Evolutionary conservation across 2,888 invertebrate species (phyloP), one percentile per base, ranked within the genome.

Genomic region (Lomographa bimaculata): DNA sequence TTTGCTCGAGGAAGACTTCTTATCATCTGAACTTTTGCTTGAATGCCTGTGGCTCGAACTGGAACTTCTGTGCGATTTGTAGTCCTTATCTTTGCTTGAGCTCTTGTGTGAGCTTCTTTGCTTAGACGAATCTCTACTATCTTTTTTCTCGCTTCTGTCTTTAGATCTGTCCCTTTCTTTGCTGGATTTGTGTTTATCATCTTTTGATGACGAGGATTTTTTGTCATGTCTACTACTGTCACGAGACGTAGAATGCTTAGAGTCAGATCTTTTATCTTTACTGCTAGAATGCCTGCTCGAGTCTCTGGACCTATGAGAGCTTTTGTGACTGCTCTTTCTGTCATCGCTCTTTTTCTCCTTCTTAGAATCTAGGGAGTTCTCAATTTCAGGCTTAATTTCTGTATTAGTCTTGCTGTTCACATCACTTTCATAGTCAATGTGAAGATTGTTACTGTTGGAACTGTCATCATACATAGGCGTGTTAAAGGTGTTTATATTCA

Each of bases 391-490:
- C 57, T 86, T 89, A 12, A 54, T 53, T 41, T 84, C 86, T 7
- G 54, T 61, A 46, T 78, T 80, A n/a, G 62, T 69, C 60, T 90
- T 90, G 51, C 86, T 89, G 32, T 89, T 89, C 1, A 73, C 77
- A 50, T 89, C 89, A 58, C 85, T 89, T 63, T 89, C 89, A 30
- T 89, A 87, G 59, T 89, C 87, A 37, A 89, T 86, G 33, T 79
- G 85, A 34, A 84, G 57, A 28, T 79, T 80, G 46, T 84, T 80
- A 46, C 84, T 82, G 60, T 86, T 89, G 1, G 89, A 89, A 57
- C 85, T 90, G 29, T 86, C 89, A 27, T 89, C 85, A 41, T 82
- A 85, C 41, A 79, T 43, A 6, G 79, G 85, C 0, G 85, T 85
- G 35, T 74, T 79, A 41, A 76, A 82, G 1, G 75, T 71, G 37